A percentile compares a stretch with the other conserved stretches of the same genome.
Conservation (phyloP, 2,113 vertebrate species). For the Menidia beryllina region DNA sequence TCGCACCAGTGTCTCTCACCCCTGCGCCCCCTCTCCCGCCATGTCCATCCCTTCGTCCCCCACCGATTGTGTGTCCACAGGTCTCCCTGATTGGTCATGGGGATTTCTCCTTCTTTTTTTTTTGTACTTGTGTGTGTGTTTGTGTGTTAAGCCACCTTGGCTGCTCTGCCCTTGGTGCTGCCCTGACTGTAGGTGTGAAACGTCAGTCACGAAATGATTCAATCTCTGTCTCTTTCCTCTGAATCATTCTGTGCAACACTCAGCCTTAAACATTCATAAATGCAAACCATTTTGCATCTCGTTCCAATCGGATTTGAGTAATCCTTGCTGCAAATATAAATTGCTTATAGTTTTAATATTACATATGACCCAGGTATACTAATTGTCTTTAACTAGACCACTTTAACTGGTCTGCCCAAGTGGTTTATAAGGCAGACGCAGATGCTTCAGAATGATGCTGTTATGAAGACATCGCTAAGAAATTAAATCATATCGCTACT, state of each 20-base stretch:
- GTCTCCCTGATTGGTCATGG: constrained; percentile 79
- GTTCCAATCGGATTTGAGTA: too few species aligned
- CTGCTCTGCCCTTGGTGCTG: constrained; percentile 32
- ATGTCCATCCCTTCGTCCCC: constrained; percentile 55
- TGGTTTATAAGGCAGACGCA: too few species aligned
- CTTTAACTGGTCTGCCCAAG: too few species aligned
- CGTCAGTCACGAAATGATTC: constrained; percentile 36
- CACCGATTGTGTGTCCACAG: constrained; percentile 72
- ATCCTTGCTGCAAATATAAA: too few species aligned
- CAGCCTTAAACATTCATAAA: too few species aligned
- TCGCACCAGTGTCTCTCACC: constrained; percentile 29
- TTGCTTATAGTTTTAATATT: too few species aligned
- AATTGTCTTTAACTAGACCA: too few species aligned
- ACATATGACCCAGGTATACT: too few species aligned
- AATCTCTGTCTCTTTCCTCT: not conserved
- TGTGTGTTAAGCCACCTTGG: constrained; percentile 28
- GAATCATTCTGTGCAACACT: constrained; percentile 10
- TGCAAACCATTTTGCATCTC: too few species aligned
- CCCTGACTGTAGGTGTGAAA: constrained; percentile 44
- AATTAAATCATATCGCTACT: too few species aligned
- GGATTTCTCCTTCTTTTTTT: constrained; percentile 61
- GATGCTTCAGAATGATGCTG: too few species aligned
- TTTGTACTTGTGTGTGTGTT: constrained; percentile 20
- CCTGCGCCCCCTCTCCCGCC: constrained; percentile 42
- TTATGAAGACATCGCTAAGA: too few species aligned